Evolutionary conservation across 2,888 invertebrate species (phyloP).

Genomic region (Philhelius pedissequus): DNA sequence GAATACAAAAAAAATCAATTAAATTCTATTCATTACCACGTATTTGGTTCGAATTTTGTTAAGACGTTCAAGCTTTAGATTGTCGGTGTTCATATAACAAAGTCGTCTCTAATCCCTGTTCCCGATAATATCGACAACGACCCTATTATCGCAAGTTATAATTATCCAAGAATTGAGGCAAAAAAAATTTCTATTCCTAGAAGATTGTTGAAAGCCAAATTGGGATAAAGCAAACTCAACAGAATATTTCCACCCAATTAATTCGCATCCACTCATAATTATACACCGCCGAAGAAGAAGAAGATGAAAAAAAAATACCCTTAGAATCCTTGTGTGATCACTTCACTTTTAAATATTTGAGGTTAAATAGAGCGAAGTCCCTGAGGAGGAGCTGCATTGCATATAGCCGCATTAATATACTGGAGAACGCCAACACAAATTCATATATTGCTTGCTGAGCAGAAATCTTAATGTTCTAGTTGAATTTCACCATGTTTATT

Average conservation of each 20-base stretch:
- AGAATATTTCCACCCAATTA: constrained; percentile 65
- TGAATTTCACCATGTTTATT: neutral
- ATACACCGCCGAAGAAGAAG: neutral
- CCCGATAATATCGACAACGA: constrained; percentile 43
- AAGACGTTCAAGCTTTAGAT: neutral
- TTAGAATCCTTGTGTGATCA: constrained; percentile 52
- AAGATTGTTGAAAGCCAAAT: constrained; percentile 30
- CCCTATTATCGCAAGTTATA: constrained; percentile 42
- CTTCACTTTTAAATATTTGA: constrained; percentile 52
- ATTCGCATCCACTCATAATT: constrained; percentile 61
- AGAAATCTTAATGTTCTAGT: neutral
- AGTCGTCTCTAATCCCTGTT: constrained; percentile 32
- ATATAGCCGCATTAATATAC: constrained; percentile 13
- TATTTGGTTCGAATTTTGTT: constrained; percentile 18
- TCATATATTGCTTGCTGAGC: neutral
- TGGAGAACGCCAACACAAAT: neutral
- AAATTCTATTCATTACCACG: constrained; percentile 56
- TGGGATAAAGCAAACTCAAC: constrained; percentile 60
- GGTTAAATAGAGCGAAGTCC: constrained; percentile 62
- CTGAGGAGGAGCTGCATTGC: constrained; percentile 7
- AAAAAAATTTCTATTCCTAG: neutral
- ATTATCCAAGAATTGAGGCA: neutral
- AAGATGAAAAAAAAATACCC: constrained; percentile 5
- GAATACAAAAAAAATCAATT: constrained; percentile 45
- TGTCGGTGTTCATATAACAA: neutral